Evolutionary conservation across 2,113 vertebrate genomes (phyloP).

Genomic region (Oreochromis aureus): DNA sequence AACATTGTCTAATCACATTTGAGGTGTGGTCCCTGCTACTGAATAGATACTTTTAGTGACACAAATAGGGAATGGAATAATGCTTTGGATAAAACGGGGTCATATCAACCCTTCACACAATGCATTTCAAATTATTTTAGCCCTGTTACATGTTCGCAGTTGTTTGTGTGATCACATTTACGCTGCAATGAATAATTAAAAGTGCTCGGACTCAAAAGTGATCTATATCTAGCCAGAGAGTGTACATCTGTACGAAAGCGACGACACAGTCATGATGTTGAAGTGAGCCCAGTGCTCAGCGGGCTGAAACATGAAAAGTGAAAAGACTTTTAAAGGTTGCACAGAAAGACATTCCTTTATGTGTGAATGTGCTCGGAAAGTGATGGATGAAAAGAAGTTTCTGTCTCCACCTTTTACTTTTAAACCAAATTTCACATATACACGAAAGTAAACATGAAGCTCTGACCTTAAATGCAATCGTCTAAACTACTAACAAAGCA

Average conservation of each 20-base stretch:
- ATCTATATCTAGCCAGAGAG: background rate
- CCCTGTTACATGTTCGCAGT: background rate
- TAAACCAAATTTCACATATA: background rate
- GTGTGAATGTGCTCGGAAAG: background rate
- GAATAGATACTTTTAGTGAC: background rate
- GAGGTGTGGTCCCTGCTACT: background rate
- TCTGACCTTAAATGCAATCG: background rate
- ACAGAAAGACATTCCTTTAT: background rate
- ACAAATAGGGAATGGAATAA: background rate
- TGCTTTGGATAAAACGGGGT: background rate
- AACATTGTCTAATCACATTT: background rate
- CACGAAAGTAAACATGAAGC: background rate
- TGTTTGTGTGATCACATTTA: background rate
- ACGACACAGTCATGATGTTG: background rate
- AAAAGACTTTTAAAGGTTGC: background rate
- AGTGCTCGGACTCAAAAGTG: background rate
- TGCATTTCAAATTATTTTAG: background rate
- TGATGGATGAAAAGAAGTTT: background rate
- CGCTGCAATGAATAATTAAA: background rate
- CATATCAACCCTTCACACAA: background rate
- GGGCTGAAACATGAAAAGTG: background rate
- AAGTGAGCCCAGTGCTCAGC: background rate
- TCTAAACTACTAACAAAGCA: background rate
- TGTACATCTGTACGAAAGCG: background rate
- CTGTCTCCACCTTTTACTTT: background rate